Conservation (phyloP, 2,888 invertebrate species). For the Xestia c-nigrum region DNA sequence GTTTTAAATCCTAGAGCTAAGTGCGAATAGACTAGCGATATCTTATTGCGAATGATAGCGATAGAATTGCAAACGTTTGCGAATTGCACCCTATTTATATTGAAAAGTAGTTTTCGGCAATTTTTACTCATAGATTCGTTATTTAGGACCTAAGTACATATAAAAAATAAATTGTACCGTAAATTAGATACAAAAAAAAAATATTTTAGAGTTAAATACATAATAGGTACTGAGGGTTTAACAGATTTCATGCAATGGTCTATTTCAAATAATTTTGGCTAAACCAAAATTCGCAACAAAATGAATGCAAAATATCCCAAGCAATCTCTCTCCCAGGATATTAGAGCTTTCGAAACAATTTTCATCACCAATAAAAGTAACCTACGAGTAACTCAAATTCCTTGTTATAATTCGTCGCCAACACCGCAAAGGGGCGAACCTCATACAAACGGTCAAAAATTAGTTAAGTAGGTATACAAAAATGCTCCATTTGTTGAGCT, state of each 20-base stretch:
- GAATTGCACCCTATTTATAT: not conserved
- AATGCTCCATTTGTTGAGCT: no score
- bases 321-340: not conserved
- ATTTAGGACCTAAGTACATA: no score
- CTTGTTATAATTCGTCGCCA: no score
- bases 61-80: conserved; percentile 4
- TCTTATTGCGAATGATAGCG: conserved; percentile 15
- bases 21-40: conserved; percentile 27
- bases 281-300: not conserved
- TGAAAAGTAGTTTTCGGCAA: not conserved
- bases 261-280: not conserved
- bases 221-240: not conserved
- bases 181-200: not conserved
- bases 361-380: not conserved
- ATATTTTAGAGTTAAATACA: not conserved
- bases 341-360: not conserved
- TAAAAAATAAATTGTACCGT: not conserved
- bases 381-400: not conserved
- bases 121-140: not conserved
- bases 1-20: conserved; percentile 34
- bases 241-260: not conserved
- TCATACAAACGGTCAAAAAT: no score
- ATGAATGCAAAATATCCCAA: not conserved
- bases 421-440: no score
- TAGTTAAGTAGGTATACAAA: no score